Evolutionary conservation across 2,113 vertebrate species (phyloP).

Genomic region (Clinocottus analis): DNA sequence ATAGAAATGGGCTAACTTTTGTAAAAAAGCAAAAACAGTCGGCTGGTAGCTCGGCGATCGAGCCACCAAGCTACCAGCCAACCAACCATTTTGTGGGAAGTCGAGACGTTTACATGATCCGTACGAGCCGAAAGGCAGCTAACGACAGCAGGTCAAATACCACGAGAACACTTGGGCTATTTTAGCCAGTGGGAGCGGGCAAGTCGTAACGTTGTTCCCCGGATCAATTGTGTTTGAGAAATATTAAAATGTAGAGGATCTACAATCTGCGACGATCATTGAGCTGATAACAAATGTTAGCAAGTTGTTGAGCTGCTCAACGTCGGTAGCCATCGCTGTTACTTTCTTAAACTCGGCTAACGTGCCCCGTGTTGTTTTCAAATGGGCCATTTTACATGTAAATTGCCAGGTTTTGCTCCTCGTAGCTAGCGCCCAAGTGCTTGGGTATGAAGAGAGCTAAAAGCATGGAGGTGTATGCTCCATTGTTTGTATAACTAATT

Average conservation of each 20-base stretch:
- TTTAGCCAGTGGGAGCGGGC: not conserved
- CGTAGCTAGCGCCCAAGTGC: not conserved
- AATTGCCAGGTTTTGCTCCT: not conserved
- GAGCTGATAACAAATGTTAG: slow-evolving; percentile 34
- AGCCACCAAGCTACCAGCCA: slow-evolving; percentile 71
- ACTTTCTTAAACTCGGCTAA: not conserved
- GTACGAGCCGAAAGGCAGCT: slow-evolving; percentile 49
- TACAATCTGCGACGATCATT: not conserved
- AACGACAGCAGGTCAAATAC: slow-evolving; percentile 7
- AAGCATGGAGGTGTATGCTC: not conserved
- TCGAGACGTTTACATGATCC: slow-evolving; percentile 72
- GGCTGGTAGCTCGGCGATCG: slow-evolving; percentile 50
- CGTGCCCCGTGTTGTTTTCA: not conserved
- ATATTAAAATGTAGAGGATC: not conserved
- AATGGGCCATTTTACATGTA: not conserved
- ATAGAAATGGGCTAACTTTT: slow-evolving; percentile 55
- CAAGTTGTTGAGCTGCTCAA: slow-evolving; percentile 37
- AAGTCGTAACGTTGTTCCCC: not conserved
- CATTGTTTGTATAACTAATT: slow-evolving; percentile 8
- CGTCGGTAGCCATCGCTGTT: not conserved
- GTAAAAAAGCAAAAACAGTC: slow-evolving; percentile 23
- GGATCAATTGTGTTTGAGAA: not conserved
- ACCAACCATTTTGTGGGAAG: slow-evolving; percentile 79
- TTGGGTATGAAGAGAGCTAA: not conserved
- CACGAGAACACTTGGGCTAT: not conserved